phyloP scores from a whole-genome alignment of 2,797 vertebrate species.

The Sternotherus odoratus region DNA sequence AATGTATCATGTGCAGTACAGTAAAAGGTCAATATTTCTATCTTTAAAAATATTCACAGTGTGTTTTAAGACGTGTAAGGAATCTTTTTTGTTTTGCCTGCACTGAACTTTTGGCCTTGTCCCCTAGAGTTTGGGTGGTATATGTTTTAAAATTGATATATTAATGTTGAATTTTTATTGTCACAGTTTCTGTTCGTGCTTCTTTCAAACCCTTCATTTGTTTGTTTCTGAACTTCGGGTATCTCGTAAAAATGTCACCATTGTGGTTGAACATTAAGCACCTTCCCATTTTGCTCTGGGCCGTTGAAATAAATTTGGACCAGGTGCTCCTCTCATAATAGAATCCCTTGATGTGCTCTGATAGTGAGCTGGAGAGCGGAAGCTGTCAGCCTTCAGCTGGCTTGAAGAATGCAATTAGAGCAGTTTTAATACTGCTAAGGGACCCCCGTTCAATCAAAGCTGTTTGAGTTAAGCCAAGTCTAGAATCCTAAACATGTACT shows the following conservation, averaged over 20 bases:
- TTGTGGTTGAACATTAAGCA: constrained; percentile 93
- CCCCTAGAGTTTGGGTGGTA: constrained; percentile 84
- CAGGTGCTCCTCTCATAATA: constrained; percentile 86
- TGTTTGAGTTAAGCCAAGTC: constrained; percentile 74
- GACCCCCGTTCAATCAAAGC: constrained; percentile 82
- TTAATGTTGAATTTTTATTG: constrained; percentile 93
- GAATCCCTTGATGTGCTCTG: constrained; percentile 88
- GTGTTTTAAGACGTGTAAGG: background rate
- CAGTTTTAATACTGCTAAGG: constrained; percentile 82
- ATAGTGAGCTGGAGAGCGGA: constrained; percentile 85
- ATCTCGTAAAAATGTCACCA: constrained; percentile 97
- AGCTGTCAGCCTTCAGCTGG: constrained; percentile 90
- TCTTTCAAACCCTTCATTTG: constrained; percentile 92
- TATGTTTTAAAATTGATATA: constrained; percentile 85
- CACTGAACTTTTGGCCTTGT: constrained; percentile 82
- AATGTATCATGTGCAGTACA: background rate
- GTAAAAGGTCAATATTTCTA: constrained; percentile 34
- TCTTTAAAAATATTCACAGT: background rate
- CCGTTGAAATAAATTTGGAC: constrained; percentile 89
- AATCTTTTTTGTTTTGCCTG: constrained; percentile 51
- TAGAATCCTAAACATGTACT: constrained; percentile 71
- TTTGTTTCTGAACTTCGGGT: constrained; percentile 88
- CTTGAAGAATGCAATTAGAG: constrained; percentile 90
- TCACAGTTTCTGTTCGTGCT: constrained; percentile 84
- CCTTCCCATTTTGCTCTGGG: constrained; percentile 89